Evolutionary conservation across 2,797 vertebrate species (phyloP).

Genomic region (Neoniphon sammara): DNA sequence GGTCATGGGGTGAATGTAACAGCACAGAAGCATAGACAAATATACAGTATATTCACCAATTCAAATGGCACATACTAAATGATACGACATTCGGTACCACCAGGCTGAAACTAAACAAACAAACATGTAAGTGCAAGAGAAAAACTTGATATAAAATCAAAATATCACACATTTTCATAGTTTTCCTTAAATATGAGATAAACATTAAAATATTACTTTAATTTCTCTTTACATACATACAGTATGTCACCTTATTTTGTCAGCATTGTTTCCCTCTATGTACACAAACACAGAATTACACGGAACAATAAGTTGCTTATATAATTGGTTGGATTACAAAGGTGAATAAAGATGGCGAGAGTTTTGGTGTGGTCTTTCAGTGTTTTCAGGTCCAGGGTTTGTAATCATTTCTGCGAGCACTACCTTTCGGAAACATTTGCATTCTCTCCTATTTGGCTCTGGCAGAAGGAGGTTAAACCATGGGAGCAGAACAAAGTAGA

Average conservation of each 20-base stretch:
- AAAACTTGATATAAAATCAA: slow-evolving; percentile 90
- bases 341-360: slow-evolving; percentile 60
- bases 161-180: slow-evolving; percentile 84
- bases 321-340: slow-evolving; percentile 83
- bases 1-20: slow-evolving; percentile 83
- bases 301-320: slow-evolving; percentile 80
- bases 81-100: slow-evolving; percentile 89
- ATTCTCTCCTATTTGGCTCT: slow-evolving; percentile 16
- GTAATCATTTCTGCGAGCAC: neutral
- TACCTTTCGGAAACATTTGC: slow-evolving; percentile 1
- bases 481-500: slow-evolving; percentile 14
- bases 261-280: slow-evolving; percentile 80
- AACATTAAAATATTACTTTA: slow-evolving; percentile 88
- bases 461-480: slow-evolving; percentile 16
- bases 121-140: slow-evolving; percentile 90
- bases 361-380: slow-evolving; percentile 67
- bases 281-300: slow-evolving; percentile 86
- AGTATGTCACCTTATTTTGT: slow-evolving; percentile 41
- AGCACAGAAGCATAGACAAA: slow-evolving; percentile 83
- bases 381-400: slow-evolving; percentile 30
- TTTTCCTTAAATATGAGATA: slow-evolving; percentile 92
- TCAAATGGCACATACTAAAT: slow-evolving; percentile 84
- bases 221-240: slow-evolving; percentile 82
- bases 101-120: slow-evolving; percentile 81
- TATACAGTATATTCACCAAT: slow-evolving; percentile 84